phyloP scores from a whole-genome alignment of 2,797 vertebrate species.

The Macropodus opercularis region DNA sequence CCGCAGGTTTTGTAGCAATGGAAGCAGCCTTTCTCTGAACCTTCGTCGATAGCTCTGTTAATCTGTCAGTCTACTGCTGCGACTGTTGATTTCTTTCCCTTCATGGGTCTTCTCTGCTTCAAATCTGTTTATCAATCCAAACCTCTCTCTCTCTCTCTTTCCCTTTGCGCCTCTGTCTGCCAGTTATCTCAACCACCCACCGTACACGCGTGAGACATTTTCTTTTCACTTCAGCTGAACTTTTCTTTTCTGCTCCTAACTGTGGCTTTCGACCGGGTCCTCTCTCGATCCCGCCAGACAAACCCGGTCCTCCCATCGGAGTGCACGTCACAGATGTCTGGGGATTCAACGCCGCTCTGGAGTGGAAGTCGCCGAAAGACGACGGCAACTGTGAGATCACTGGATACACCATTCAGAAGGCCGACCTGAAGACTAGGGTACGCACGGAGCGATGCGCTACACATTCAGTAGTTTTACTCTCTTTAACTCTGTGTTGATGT shows the following conservation, averaged over 20 bases:
- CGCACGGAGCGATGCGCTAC: neutral
- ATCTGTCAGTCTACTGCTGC: constrained; percentile 47
- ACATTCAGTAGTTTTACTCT: no score
- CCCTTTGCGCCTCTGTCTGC: constrained; percentile 9
- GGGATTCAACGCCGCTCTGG: constrained; percentile 90
- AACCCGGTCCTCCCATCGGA: constrained; percentile 82
- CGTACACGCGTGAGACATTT: neutral
- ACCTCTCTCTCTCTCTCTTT: constrained; percentile 13
- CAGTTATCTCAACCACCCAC: constrained; percentile 12
- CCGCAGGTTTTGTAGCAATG: constrained; percentile 28
- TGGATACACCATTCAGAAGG: constrained; percentile 91
- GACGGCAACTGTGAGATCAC: constrained; percentile 89
- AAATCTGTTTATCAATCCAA: constrained; percentile 40
- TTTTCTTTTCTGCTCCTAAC: neutral
- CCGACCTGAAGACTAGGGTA: constrained; percentile 93
- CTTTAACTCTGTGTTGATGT: no score
- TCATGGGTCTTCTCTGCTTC: constrained; percentile 34
- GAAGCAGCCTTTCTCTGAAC: constrained; percentile 42
- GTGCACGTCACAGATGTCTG: constrained; percentile 88
- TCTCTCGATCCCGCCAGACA: constrained; percentile 76
- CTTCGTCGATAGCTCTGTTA: constrained; percentile 50
- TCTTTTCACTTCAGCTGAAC: neutral
- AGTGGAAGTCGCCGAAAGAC: constrained; percentile 88
- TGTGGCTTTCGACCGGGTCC: constrained; percentile 2
- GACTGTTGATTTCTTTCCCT: constrained; percentile 42